Evolutionary conservation across 2,797 vertebrate species (phyloP), one percentile per base, ranked within the genome.

Genomic region (Alca torda): DNA sequence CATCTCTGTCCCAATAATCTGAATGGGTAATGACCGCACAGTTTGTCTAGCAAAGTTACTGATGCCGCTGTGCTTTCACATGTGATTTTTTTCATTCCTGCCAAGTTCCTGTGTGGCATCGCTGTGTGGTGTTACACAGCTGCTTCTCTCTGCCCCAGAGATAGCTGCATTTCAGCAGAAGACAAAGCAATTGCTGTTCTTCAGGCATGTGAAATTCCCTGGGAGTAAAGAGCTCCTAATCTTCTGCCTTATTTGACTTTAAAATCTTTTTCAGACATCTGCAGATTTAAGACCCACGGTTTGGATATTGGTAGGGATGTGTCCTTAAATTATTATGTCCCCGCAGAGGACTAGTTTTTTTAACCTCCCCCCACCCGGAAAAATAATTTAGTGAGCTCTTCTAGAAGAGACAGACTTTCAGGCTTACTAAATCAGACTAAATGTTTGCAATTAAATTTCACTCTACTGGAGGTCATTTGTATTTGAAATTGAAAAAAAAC

Each of bases 171-270:
- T 95, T 96, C 86, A 92, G 77, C 70, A 84, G 60, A 89, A 94
- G 83, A 96, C 90, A 94, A 89, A 96, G 86, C 51, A 87, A 73
- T 79, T 79, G 69, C 96, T 92, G 92, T 82, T 95, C 90, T 93
- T 90, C 48, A 51, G 84, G 91, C 60, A 35, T 65, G 30, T 85
- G 70, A 92, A 82, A 51, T 84, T 90, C 84, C 63, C 70, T 70
- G 45, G 17, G 31, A 95, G 16, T 61, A 79, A 92, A 90, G 45
- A 83, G 33, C 75, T 93, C 56, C 76, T 90, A 69, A 91, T 92
- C 91, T 94, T 88, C 87, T 86, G 35, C 76, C 56, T 95, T 94
- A 91, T 92, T 95, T 95, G 85, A 93, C 90, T 95, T 93, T 82
- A 87, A 95, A 95, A 92, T 95, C 37, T 88, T 94, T 84, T 70